Evolutionary conservation across 2,113 vertebrate species (phyloP).

Genomic region (Pionites leucogaster): DNA sequence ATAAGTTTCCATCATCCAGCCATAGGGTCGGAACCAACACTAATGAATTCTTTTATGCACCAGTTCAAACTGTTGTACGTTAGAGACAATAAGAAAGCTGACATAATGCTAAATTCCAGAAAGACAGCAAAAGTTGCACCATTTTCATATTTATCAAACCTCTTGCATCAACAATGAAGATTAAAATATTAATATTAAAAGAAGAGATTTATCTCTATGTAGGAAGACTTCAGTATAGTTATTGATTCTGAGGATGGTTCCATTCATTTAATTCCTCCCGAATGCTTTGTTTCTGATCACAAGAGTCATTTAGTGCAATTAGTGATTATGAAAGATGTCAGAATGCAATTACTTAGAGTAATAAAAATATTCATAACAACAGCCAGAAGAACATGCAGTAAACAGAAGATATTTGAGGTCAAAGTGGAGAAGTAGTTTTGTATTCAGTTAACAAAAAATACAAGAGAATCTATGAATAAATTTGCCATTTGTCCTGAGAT

Average conservation of each 20-base stretch:
- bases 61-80: slow-evolving; percentile 27
- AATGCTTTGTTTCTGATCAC: slow-evolving; percentile 62
- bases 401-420: slow-evolving; percentile 24
- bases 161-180: slow-evolving; percentile 31
- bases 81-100: slow-evolving; percentile 31
- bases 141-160: slow-evolving; percentile 26
- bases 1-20: slow-evolving; percentile 14
- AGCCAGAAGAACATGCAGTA: slow-evolving; percentile 11
- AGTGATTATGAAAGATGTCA: slow-evolving; percentile 69
- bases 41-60: slow-evolving; percentile 46
- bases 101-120: slow-evolving; percentile 40
- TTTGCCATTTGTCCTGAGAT: not conserved
- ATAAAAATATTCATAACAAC: slow-evolving; percentile 60
- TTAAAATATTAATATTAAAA: slow-evolving; percentile 33
- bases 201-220: slow-evolving; percentile 40
- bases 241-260: slow-evolving; percentile 62
- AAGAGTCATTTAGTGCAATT: slow-evolving; percentile 67
- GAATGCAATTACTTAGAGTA: slow-evolving; percentile 51
- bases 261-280: slow-evolving; percentile 59
- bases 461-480: not conserved
- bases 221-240: slow-evolving; percentile 31
- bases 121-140: slow-evolving; percentile 20
- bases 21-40: not conserved
- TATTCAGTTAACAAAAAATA: not conserved
- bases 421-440: slow-evolving; percentile 1